Base-by-base conservation (phyloP, 2,113 vertebrate genomes). In the Xenopus borealis region DNA sequence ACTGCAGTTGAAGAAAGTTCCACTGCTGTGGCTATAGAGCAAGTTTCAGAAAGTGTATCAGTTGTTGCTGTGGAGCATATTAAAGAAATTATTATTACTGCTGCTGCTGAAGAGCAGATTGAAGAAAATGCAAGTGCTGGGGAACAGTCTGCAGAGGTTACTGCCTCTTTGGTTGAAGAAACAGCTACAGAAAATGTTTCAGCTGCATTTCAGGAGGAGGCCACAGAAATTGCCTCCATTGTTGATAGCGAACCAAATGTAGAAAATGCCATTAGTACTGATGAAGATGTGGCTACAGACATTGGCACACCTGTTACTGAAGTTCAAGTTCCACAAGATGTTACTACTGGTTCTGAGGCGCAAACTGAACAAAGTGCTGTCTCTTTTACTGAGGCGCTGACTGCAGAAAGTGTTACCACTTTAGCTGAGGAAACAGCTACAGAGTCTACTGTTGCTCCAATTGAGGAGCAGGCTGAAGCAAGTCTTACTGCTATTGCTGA, bases 161-260 rank as follows among this genome's bases (percentile, higher is more conserved):
- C 3, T 20, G 3, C 17, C 13, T 14, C 12, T 30, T 6, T 18
- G 18, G 7, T 6, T 50, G 11, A 50, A 50, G 47, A 13, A 50
- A 50, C 3, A 50, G 11, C 47, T 50, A 10, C 8, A 79, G 5
- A 50, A 9, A 69, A 27, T 66, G 63, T 3, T 16, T 13, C 64
- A 68, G 13, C 14, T 27, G 69, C 72, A 17, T 80, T 65, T 0
- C 82, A 88, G 69, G 14, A 69, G n/a, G 80, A 85, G 8, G 70
- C 62, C 1, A 78, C 74, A 44, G 84, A 84, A 33, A 82, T 77
- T 57, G 75, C 75, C 10, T 9, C 8, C 10, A 3, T 13, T 62
- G 19, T 10, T 62, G 45, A 40, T 40, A 40, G 8, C 8, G 33
- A 9, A 40, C 33, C 8, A 40, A 9, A 9, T 40, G 33, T 9